These are phyloP conservation scores for Paguma larvata DNA, from an alignment of 2,797 vertebrate genomes.

Conservation along the genomic window DNA sequence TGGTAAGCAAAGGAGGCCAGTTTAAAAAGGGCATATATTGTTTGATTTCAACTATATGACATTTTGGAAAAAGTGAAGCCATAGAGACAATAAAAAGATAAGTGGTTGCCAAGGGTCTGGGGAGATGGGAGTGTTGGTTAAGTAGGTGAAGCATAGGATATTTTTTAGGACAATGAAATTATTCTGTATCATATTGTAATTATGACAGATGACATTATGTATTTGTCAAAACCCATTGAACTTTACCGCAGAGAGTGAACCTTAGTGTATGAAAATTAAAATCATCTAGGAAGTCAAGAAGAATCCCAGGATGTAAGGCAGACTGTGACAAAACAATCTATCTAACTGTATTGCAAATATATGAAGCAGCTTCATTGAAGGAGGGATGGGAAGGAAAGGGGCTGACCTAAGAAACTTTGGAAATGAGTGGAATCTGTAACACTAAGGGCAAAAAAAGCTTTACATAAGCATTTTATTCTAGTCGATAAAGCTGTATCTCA, in stretches of 20 bases:
- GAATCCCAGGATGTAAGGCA: not conserved
- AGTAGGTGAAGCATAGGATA: not conserved
- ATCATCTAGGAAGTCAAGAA: not conserved
- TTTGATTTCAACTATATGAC: not conserved
- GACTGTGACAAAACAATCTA: not conserved
- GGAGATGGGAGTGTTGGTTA: not conserved
- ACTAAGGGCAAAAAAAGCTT: not conserved
- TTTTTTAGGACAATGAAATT: not conserved
- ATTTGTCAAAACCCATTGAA: not conserved
- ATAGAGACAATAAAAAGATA: slow-evolving; percentile 20
- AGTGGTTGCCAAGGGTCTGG: not conserved
- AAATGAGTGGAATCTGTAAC: not conserved
- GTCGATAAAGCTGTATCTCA: not conserved
- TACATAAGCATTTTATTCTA: not conserved
- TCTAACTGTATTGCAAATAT: not conserved
- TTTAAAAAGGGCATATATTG: not conserved
- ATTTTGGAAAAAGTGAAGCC: not conserved
- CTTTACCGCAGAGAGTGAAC: not conserved
- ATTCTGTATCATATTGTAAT: not conserved
- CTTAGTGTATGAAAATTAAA: not conserved
- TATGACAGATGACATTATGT: not conserved
- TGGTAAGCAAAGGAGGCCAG: not conserved
- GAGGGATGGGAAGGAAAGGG: not conserved
- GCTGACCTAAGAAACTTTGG: not conserved
- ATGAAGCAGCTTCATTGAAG: not conserved